A percentile compares a stretch with the other conserved stretches of the same genome.
Evolutionary conservation across 2,113 vertebrate genomes (phyloP).

Genomic region (Hassar affinis): DNA sequence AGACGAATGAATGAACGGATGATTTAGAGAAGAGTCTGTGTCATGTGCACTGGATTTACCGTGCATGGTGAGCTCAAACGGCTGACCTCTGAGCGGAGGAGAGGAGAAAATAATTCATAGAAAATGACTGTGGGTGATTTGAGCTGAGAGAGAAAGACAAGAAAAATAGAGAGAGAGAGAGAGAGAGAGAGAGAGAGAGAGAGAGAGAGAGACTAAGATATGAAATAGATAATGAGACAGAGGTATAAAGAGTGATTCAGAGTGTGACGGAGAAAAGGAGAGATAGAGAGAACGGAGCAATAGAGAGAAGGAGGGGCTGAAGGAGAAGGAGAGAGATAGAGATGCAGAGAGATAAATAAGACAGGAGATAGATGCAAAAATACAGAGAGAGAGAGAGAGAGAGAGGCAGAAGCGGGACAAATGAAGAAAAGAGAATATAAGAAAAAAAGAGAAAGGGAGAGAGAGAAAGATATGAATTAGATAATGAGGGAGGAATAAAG

Average conservation of each 20-base stretch:
- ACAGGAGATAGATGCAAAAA: background rate
- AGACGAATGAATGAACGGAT: too few species aligned
- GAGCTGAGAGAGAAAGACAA: background rate
- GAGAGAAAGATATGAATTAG: background rate
- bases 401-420: too few species aligned
- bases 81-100: background rate
- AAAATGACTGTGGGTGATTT: background rate
- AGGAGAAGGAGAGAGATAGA: background rate
- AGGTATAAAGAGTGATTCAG: background rate
- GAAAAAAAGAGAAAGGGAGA: background rate
- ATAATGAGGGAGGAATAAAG: background rate
- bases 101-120: conserved; percentile 22
- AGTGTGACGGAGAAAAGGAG: background rate
- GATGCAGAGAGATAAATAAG: background rate
- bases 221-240: background rate
- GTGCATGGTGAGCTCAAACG: background rate
- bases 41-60: background rate
- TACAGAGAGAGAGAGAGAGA: background rate
- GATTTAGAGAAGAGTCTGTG: background rate
- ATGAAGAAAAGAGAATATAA: background rate
- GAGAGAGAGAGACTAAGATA: background rate
- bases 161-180: background rate
- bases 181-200: background rate
- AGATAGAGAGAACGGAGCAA: background rate
- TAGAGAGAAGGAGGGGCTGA: background rate